Base-by-base conservation (phyloP, 2,888 invertebrate species). In the Cheilosia impressa region DNA sequence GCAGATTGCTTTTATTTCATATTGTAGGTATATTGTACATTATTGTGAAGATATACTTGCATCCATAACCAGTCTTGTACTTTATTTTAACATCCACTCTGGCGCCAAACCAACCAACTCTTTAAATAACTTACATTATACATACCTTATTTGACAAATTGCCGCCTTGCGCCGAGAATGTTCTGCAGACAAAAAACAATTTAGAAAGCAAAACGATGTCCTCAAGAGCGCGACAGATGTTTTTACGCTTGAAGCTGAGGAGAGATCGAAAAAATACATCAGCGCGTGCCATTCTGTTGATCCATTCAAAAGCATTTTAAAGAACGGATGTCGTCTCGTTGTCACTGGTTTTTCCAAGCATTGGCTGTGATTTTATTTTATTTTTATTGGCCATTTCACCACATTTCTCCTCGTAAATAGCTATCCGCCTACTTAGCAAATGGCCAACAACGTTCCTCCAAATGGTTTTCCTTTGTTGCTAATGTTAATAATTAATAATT, bases 251-350 rank as follows among this genome's bases (percentile, higher is more conserved):
- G 38, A 65, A 53, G 60, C 24, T 71, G 38, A 34, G 38, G 4
- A 66, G 47, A 63, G 45, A 47, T 10, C 52, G 34, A 47, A 22
- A 58, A 79, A 75, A 79, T 75, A 58, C 50, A 41, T 65, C 19
- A 80, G 66, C 84, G 84, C 84, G 84, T 84, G 84, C 84, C 84
- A 84, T 75, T 84, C 71, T 38, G 65, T 50, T 84, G 75, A 80
- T 71, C 75, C 75, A 71, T 84, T 80, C 69, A 65, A 66, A 84
- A 84, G 71, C 65, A 76, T 75, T 80, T 80, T 38, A 43, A 31
- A 63, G 17, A 43, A 57, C 73, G 72, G 57, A 47, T 73, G 57
- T 58, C 65, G 75, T 47, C 69, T 55, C n/a, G 62, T 63, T 83
- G 73, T 83, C 66, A 45, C 41, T 47, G 63, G 52, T 71, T 80